Base-by-base conservation (phyloP, 2,888 invertebrate species). In the Drosophila atripex region DNA sequence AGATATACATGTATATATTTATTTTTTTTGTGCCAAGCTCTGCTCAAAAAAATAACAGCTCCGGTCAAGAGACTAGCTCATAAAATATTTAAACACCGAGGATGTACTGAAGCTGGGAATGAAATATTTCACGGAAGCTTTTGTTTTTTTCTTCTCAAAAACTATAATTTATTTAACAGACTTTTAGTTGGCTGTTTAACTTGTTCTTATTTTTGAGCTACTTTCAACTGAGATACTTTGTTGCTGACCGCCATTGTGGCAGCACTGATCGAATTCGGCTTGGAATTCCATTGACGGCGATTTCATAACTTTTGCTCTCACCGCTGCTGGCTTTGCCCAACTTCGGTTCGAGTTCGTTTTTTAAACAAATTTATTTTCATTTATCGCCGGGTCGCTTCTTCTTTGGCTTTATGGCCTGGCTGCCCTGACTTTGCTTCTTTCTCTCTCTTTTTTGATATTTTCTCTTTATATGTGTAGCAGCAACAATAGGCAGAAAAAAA, bases 271-370 rank as follows among this genome's bases (percentile, higher is more conserved):
- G 70, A 86, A 83, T 84, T 82, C 76, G 23, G 49, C 12, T 86
- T 23, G 72, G 84, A 80, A 86, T 82, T 82, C 85, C 87, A 80
- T 86, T 78, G 86, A 61, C 69, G 63, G 82, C 82, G 82, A 82
- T 87, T 82, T 87, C 87, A 78, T 87, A 82, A 82, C 77, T 78
- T 71, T 57, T 50, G 71, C 72, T 72, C 56, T 71, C 49, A 69
- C 69, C 59, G 21, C 21, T 51, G 51, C 49, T 41, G 54, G 43
- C 50, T 47, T 71, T 59, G 60, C 71, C 86, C 75, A 73, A 77
- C 73, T 77, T 79, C 57, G 70, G 58, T 74, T 71, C 58, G 23
- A 41, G 41, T 56, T 23, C 21, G 21, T 23, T 23, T 63, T 75
- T 73, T 46, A 25, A 52, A 59, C 70, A 75, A 75, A 70, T 75